Percentiles rank a stretch among this genome's conserved stretches.
Evolutionary conservation across 2,888 invertebrate species (phyloP).

Genomic region (Alentia gelatinosa): DNA sequence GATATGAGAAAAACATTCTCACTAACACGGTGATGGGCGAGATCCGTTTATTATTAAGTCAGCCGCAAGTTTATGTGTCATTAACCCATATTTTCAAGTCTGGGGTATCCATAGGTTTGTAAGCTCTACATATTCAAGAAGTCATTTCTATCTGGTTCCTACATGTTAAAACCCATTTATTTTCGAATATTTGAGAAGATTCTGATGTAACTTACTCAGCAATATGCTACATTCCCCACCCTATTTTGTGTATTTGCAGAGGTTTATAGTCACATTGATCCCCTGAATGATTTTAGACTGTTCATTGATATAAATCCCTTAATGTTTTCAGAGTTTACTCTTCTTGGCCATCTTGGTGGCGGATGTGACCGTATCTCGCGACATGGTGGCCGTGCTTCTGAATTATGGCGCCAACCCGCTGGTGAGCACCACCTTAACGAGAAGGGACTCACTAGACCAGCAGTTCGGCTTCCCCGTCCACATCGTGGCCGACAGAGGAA

Average conservation of each 20-base stretch:
- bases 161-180: too few species aligned
- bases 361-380: neutral
- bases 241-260: neutral
- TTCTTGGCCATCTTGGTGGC: neutral
- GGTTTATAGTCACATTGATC: neutral
- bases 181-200: neutral
- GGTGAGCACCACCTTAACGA: neutral
- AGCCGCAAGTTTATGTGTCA: too few species aligned
- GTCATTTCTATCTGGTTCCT: too few species aligned
- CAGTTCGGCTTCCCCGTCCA: neutral
- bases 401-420: neutral
- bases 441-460: neutral
- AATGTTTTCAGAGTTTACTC: neutral
- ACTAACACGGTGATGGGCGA: too few species aligned
- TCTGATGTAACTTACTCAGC: neutral
- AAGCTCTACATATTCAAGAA: too few species aligned
- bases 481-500: neutral
- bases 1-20: too few species aligned
- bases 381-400: neutral
- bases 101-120: too few species aligned
- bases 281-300: neutral
- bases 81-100: too few species aligned
- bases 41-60: too few species aligned
- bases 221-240: neutral
- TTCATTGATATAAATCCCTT: neutral